phyloP scores from a whole-genome alignment of 2,113 vertebrate genomes.

The Mirounga angustirostris region DNA sequence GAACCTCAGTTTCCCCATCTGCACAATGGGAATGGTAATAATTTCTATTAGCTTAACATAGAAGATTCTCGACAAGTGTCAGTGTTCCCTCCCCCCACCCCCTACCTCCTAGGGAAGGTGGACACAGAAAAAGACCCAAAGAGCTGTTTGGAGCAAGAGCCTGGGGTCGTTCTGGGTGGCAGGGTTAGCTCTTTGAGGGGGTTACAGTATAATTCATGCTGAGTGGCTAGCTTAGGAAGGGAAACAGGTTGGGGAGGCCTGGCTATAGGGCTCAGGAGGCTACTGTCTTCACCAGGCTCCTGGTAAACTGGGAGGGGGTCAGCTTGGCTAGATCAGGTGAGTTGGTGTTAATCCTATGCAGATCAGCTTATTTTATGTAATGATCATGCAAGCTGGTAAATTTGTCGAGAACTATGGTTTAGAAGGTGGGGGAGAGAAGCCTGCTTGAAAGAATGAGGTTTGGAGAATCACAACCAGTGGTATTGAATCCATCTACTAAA shows the following conservation, averaged over 20 bases:
- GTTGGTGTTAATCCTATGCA: not conserved
- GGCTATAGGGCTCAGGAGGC: not conserved
- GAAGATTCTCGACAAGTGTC: not conserved
- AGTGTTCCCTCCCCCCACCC: not conserved
- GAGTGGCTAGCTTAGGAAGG: not conserved
- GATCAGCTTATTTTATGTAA: not conserved
- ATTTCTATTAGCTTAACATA: not conserved
- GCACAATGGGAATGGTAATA: not conserved
- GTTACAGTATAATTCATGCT: not conserved
- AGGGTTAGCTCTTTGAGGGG: not conserved
- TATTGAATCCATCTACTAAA: not conserved
- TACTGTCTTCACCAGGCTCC: not conserved
- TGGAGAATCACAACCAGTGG: not conserved
- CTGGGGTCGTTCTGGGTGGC: not conserved
- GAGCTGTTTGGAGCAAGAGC: not conserved
- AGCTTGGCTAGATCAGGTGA: not conserved
- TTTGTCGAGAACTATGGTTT: not conserved
- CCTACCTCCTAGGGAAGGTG: not conserved
- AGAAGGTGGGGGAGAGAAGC: not conserved
- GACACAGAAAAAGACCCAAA: not conserved
- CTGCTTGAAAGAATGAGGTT: not conserved
- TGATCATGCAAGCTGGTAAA: not conserved
- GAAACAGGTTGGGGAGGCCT: no score
- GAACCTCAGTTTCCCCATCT: not conserved
- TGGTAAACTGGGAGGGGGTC: not conserved